Percentiles rank a stretch among this genome's conserved stretches.
These are phyloP conservation scores for Neolamprologus fasciatus DNA, from an alignment of 2,113 vertebrate genomes.

Conservation along the genomic window DNA sequence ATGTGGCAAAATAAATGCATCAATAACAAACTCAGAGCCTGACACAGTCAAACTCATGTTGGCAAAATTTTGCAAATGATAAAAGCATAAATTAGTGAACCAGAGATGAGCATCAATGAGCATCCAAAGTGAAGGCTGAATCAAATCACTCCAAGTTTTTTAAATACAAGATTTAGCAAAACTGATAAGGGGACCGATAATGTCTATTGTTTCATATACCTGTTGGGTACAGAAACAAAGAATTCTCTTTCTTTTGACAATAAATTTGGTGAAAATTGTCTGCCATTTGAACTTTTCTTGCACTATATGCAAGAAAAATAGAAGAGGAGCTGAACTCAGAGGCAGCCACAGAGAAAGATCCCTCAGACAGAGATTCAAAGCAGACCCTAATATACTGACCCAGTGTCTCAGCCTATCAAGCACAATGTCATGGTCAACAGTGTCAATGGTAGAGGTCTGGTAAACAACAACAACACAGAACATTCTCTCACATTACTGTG, in stretches of 20 bases:
- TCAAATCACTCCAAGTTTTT: fast-evolving
- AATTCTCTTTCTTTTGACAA: not conserved
- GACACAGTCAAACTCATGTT: not conserved
- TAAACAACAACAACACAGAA: not conserved
- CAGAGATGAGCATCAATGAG: not conserved
- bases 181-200: not conserved
- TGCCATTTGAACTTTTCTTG: not conserved
- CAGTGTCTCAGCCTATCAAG: not conserved
- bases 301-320: not conserved
- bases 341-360: not conserved
- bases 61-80: not conserved
- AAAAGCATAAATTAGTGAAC: not conserved
- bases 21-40: not conserved
- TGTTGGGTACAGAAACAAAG: not conserved
- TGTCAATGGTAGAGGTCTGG: not conserved
- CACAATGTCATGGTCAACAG: not conserved
- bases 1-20: not conserved
- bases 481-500: not conserved
- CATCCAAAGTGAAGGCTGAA: not conserved
- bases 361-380: not conserved
- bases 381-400: not conserved
- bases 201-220: not conserved
- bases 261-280: not conserved
- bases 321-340: not conserved
- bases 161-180: not conserved